These are phyloP conservation scores for Trachymyrmex septentrionalis DNA, from an alignment of 1,140 invertebrate genomes.

Conservation along the genomic window DNA sequence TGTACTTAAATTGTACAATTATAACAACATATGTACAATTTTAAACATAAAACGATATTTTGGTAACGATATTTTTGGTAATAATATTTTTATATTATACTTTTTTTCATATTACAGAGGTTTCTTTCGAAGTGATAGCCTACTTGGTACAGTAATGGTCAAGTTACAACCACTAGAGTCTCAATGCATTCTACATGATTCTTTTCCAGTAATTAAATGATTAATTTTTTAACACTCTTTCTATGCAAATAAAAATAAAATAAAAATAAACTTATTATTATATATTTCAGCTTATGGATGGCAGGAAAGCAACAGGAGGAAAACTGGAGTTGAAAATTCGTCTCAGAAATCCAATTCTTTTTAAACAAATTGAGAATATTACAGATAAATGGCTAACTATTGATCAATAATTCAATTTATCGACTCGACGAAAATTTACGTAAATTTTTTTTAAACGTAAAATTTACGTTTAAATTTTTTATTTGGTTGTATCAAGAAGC, in stretches of 20 bases:
- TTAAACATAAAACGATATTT: background rate
- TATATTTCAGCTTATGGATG: conserved; percentile 92
- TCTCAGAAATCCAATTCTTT: conserved; percentile 95
- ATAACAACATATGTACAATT: background rate
- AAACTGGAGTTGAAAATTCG: conserved; percentile 97
- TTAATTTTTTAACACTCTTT: conserved; percentile 5
- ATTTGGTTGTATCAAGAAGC: background rate
- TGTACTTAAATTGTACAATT: conserved; percentile 44
- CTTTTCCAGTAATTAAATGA: conserved; percentile 92
- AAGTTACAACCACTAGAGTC: conserved; percentile 95
- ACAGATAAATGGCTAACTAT: conserved; percentile 97
- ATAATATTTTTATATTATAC: background rate
- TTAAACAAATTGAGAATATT: conserved; percentile 96
- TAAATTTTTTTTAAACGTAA: conserved; percentile 34
- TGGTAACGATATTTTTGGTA: background rate
- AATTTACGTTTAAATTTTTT: conserved; percentile 16
- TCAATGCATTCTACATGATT: conserved; percentile 95
- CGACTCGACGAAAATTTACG: background rate
- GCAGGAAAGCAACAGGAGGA: conserved; percentile 94
- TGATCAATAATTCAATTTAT: conserved; percentile 84
- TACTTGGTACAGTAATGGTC: conserved; percentile 94
- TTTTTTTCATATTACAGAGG: conserved; percentile 91
- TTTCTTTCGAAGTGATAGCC: conserved; percentile 94
- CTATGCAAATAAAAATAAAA: background rate
- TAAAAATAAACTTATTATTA: background rate